Conservation (phyloP, 2,888 invertebrate species). For the Willowsia nigromaculata region DNA sequence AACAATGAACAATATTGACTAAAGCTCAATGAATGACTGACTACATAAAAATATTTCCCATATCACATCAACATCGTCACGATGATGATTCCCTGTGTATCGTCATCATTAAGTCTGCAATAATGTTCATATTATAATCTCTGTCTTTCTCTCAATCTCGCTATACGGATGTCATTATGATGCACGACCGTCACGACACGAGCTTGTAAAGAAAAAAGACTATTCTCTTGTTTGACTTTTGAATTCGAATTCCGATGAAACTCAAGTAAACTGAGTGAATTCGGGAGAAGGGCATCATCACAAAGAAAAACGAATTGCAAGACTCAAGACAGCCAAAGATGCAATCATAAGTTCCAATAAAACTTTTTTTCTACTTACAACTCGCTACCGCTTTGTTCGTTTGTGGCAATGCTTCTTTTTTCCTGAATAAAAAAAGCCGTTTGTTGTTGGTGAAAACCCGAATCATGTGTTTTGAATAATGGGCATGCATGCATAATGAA, state of each 20-base stretch:
- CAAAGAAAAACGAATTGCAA: not conserved
- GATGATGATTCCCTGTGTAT: slow-evolving; percentile 34
- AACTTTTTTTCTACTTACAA: not conserved
- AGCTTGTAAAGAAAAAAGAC: slow-evolving; percentile 35
- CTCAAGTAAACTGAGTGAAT: slow-evolving; percentile 2
- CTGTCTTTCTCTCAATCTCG: not conserved
- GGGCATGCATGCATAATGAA: slow-evolving; percentile 49
- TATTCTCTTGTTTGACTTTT: not conserved
- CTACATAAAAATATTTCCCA: slow-evolving; percentile 15
- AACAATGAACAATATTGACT: slow-evolving; percentile 45
- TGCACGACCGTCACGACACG: slow-evolving; percentile 67
- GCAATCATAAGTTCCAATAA: slow-evolving; percentile 15
- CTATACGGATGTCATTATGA: slow-evolving; percentile 71
- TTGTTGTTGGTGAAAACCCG: slow-evolving; percentile 56
- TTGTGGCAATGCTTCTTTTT: not conserved
- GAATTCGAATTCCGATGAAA: not conserved
- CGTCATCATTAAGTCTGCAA: slow-evolving; percentile 21
- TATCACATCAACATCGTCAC: slow-evolving; percentile 26
- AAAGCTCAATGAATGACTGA: slow-evolving; percentile 23
- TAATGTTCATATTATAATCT: slow-evolving; percentile 46
- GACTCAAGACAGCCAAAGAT: not conserved
- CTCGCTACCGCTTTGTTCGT: not conserved
- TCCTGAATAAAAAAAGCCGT: slow-evolving; percentile 12
- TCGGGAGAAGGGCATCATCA: slow-evolving; percentile 5
- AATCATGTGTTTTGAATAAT: slow-evolving; percentile 61